Percentiles rank a stretch among this genome's conserved stretches.
Evolutionary conservation across 1,140 invertebrate species (phyloP).

Genomic region (Agrilus planipennis): DNA sequence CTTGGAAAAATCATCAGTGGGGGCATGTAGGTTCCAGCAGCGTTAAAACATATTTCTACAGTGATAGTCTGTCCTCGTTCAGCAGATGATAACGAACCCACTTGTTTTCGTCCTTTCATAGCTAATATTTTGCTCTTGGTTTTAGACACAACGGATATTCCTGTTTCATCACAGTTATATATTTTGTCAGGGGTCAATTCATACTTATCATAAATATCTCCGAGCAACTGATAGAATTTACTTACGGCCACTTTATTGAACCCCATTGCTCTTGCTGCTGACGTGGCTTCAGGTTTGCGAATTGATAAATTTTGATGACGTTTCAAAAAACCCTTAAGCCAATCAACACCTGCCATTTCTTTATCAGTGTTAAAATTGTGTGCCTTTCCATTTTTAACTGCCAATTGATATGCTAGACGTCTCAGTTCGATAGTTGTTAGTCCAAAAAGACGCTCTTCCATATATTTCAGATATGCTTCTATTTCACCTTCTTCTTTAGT

Average conservation of each 20-base stretch:
- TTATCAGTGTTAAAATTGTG: constrained; percentile 5
- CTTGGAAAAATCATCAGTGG: constrained; percentile 11
- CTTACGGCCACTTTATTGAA: constrained; percentile 10
- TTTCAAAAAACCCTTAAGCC: constrained; percentile 8
- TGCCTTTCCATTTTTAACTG: constrained; percentile 11
- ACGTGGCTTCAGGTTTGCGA: constrained; percentile 10
- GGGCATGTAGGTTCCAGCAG: constrained; percentile 29
- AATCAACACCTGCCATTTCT: constrained; percentile 19
- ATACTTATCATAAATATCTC: background rate
- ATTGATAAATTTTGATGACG: background rate
- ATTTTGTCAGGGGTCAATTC: background rate
- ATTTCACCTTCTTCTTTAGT: constrained; percentile 9
- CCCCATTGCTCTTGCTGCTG: constrained; percentile 7
- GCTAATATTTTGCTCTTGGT: background rate
- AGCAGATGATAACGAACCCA: constrained; percentile 14
- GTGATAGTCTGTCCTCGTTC: constrained; percentile 23
- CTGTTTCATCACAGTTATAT: constrained; percentile 3
- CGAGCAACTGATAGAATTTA: constrained; percentile 7
- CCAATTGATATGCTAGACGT: constrained; percentile 14
- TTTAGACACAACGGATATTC: background rate
- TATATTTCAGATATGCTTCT: constrained; percentile 5
- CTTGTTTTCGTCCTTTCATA: constrained; percentile 3
- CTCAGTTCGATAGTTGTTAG: constrained; percentile 3
- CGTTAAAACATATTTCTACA: constrained; percentile 23
- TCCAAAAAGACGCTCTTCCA: constrained; percentile 1